Conservation (phyloP, 2,113 vertebrate species). For the Oncorhynchus tshawytscha region DNA sequence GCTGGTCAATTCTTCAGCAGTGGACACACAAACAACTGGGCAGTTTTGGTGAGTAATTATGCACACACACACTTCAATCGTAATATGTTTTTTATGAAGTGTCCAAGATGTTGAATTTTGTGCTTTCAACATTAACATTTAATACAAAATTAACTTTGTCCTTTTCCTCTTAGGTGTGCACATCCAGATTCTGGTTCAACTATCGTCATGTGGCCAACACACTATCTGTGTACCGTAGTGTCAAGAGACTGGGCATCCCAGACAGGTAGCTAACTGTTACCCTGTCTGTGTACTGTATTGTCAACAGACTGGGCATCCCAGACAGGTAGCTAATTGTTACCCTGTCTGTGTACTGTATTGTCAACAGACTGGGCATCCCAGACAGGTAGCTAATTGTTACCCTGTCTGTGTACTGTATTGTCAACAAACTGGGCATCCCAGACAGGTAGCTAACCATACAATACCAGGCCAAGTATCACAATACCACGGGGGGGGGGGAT, state of each 20-base stretch:
- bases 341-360: too few relatives aligned
- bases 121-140: too few relatives aligned
- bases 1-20: conserved; percentile 89
- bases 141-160: background rate
- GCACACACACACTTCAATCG: too few relatives aligned
- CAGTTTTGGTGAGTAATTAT: conserved; percentile 82
- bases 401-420: too few relatives aligned
- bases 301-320: conserved; percentile 80
- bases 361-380: too few relatives aligned
- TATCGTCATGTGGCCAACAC: conserved; percentile 97
- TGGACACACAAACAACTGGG: conserved; percentile 98
- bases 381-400: too few relatives aligned
- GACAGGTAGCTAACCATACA: too few relatives aligned
- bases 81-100: background rate
- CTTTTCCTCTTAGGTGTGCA: conserved; percentile 82
- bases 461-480: too few relatives aligned
- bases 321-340: too few relatives aligned
- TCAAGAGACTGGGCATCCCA: conserved; percentile 95
- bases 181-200: conserved; percentile 98
- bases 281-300: conserved; percentile 94
- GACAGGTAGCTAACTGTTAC: conserved; percentile 81
- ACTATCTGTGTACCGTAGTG: conserved; percentile 94
- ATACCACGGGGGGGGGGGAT: too few relatives aligned
- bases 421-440: too few relatives aligned
- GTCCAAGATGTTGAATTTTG: background rate